Evolutionary conservation across 2,888 invertebrate genomes (phyloP), one percentile per base, ranked within the genome.

Genomic region (Lumbricus terrestris): DNA sequence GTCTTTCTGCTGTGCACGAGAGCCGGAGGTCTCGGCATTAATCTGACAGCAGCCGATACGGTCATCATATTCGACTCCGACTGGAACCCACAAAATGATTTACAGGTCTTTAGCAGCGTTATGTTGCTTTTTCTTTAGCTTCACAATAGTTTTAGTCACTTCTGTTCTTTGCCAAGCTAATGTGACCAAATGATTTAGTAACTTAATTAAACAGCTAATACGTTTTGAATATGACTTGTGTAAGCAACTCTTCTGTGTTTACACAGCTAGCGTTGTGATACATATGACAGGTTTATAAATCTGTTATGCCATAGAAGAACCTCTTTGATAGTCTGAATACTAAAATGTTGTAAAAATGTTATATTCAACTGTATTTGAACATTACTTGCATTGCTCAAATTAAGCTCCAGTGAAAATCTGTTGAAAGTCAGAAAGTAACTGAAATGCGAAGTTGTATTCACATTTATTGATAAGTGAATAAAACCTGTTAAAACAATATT

Each of bases 71-170:
- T 99, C 94, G 99, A 99, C 95, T 99, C 98, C 92, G 99, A 99
- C 95, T 99, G 99, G 99, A 99, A 99, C 96, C 99, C 99, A 23
- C 99, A 99, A 95, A 99, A 99, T 95, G 99, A 99, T 96, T 96
- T 99, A 91, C 93, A 96, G 96, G 98, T 96, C 93, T 33, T 54
- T 38, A 1, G n/a, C 42, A 85, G 33, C 3, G n/a, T 88, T 88
- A 15, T 11, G 29, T 35, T n/a, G n/a, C n/a, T n/a, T n/a, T n/a
- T n/a, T n/a, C 20, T 20, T 47, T 47, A 47, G 23, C 47, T 47
- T 47, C 5, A 23, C 1, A 47, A 23, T 18, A 47, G 23, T 18
- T 47, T 47, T 20, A 20, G 47, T 47, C 23, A 47, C 23, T 47
- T 15, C 20, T 47, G 20, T 18, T 4, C 15, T 40, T 15, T 11